Conservation (phyloP, 2,888 invertebrate species). For the Pseudanteris insignis region DNA sequence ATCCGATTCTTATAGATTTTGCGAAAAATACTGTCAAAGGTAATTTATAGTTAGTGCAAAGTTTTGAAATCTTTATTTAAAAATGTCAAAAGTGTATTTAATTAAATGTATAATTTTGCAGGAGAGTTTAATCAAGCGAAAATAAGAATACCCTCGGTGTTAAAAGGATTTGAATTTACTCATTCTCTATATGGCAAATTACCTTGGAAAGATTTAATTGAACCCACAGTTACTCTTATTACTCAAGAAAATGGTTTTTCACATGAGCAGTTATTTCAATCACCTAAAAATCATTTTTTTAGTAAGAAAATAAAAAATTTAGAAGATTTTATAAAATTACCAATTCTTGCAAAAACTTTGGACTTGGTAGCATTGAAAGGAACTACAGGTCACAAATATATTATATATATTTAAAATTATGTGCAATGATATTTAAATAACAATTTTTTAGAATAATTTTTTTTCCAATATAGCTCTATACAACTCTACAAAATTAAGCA, state of each 20-base stretch:
- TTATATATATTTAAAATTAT: background rate
- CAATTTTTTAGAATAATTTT: background rate
- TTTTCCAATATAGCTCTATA: constrained; percentile 54
- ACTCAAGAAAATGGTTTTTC: no score
- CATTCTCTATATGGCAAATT: constrained; percentile 70
- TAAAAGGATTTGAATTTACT: constrained; percentile 71
- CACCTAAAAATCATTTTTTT: no score
- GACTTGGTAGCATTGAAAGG: constrained; percentile 66
- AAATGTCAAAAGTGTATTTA: no score
- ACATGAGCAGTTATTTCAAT: no score
- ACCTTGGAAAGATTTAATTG: constrained; percentile 71
- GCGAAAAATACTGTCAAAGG: constrained; percentile 58
- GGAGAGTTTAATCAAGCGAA: constrained; percentile 33
- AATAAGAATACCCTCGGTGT: constrained; percentile 69
- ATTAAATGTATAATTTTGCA: no score
- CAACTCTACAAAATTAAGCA: constrained; percentile 65
- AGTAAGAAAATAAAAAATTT: no score
- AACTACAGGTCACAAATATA: constrained; percentile 54
- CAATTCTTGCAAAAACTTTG: constrained; percentile 70
- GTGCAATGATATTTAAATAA: no score
- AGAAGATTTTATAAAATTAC: constrained; percentile 66
- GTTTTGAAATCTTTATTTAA: no score
- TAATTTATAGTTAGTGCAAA: no score
- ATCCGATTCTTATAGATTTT: constrained; percentile 72
- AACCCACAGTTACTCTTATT: constrained; percentile 71